Evolutionary conservation across 2,888 invertebrate species (phyloP), one percentile per base, ranked within the genome.

Genomic region (Trissonchulus sp.): DNA sequence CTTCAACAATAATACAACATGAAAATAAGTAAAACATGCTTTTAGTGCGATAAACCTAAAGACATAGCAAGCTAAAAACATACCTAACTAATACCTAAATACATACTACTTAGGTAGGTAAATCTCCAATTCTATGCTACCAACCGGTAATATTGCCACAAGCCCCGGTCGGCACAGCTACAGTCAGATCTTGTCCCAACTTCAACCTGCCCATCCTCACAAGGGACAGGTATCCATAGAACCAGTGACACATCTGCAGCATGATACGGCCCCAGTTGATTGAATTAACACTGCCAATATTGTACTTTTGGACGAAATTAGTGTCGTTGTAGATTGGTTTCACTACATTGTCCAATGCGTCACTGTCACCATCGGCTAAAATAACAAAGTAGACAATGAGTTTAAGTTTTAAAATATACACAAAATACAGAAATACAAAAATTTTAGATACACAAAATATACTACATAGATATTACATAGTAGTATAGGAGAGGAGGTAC

Each of bases 141-240:
- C n/a, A n/a, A n/a, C 86, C 84, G 38, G 85, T 82, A 0, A 86
- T 79, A 80, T 87, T 87, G 30, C 87, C 87, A 74, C 82, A 84
- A 1, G 84, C 87, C 38, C 87, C 87, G n/a, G 87, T 86, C 1
- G 87, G 88, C 1, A 87, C 81, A 36, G 85, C 84, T 35, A 88
- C 80, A 8, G 78, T 79, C 80, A 2, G 73, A 74, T 2, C 81
- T 80, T 68, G 83, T 76, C 2, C 76, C 75, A 15, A 73, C 78
- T 8, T 60, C 18, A 37, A 28, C 75, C 71, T 73, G 76, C 34
- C 34, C 36, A 34, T 15, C 8, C 1, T 3, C 37, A 23, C 60
- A 74, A 85, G 84, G 81, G 84, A 81, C 63, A 86, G 81, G 79
- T 86, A 87, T 1, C 83, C 81, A 79, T 84, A 87, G 78, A 86